Base-by-base conservation (phyloP, 2,888 invertebrate genomes). In the Aporophyla nigra region DNA sequence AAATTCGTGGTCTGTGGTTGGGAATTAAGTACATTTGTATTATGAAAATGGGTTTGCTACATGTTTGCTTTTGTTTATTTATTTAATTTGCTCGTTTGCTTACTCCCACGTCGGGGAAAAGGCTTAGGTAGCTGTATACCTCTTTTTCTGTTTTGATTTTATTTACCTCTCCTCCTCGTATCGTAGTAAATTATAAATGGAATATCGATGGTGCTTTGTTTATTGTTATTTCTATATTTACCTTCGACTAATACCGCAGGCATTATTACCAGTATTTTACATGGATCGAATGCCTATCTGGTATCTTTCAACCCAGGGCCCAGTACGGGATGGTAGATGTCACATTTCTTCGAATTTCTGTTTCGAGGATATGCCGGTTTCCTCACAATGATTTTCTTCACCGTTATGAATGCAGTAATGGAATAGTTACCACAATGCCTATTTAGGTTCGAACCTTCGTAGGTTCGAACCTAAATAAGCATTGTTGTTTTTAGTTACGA, bases 21-120 rank as follows among this genome's bases (percentile, higher is more conserved):
- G 49, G 59, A 65, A 85, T 85, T 66, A 81, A 68, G 73, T 71
- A 82, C 71, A 77, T 76, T 76, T 79, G 81, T 81, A 69, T 85
- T 71, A 85, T 77, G 59, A 71, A 77, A 85, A 81, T 61, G 59
- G 63, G 62, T 69, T 66, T 21, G 58, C 53, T 58, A 65, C 61
- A 24, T 71, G 24, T 84, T 71, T 84, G 33, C 27, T 69, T 62
- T 67, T 70, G 69, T 76, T 71, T 69, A 71, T 85, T 68, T 71
- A 70, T 71, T 70, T 71, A 19, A 78, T 83, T 77, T 68, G 21
- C 16, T 59, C 40, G 49, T 54, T n/a, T 43, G 1, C 10, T 10
- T 69, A 10, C 9, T 63, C 24, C 59, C 40, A 12, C 14, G 40
- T 33, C 21, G 5, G 33, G 16, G 2, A 24, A 43, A 16, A 12